Base-by-base conservation (phyloP, 2,113 vertebrate species). In the Rhynchomys soricoides region DNA sequence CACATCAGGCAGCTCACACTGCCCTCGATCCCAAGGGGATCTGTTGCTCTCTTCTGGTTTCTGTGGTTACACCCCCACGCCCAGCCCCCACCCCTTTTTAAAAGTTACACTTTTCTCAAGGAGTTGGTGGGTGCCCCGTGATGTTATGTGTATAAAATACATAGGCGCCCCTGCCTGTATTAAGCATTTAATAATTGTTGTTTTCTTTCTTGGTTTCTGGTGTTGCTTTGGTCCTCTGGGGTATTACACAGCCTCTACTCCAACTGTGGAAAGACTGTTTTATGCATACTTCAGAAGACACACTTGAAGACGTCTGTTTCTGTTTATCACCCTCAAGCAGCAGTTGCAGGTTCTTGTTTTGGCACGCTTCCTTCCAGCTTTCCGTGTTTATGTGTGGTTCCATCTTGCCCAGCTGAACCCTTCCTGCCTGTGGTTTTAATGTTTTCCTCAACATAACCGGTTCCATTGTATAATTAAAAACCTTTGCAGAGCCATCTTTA, bases 171-270 rank as follows among this genome's bases (percentile, higher is more conserved):
- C 62, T 77, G 66, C 52, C 68, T 83, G 2, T 59, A 85, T 17
- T 64, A 62, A 85, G 15, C n/a, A 85, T 45, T 86, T 68, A 48
- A 3, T 85, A 90, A 59, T n/a, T 48, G 52, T 24, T 77, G 17
- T 31, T 87, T 62, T 82, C 43, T 17, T 1, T 50, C 34, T 10
- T 74, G 45, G 48, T n/a, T 73, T 71, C 74, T n/a, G 66, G 52
- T 64, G 37, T 86, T 87, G 22, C 37, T 86, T 92, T 94, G 66
- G 10, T 86, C n/a, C 94, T 86, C 82, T 79, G 78, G 22, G 74
- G 70, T 83, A 19, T 57, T 57, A 40, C 37, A 50, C 0, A 73
- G 29, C 37, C 55, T n/a, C 43, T 21, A 29, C 75, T 15, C 57
- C 77, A 43, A 37, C 68, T 87, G 2, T 96, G 79, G 50, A 73